These are phyloP conservation scores for Linnaemya tessellans DNA, from an alignment of 2,888 invertebrate genomes.

Conservation along the genomic window DNA sequence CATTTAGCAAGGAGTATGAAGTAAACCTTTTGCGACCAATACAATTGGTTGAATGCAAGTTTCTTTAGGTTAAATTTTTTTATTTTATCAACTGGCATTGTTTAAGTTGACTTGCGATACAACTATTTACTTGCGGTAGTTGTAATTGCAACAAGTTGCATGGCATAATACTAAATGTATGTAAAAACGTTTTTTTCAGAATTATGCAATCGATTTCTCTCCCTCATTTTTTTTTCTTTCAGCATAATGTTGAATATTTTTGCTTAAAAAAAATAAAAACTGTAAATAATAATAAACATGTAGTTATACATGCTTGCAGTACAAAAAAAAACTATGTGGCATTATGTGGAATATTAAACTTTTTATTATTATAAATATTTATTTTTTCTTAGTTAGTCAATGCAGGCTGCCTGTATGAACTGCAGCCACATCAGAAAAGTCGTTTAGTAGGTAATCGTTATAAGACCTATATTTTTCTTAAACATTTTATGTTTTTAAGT, in stretches of 20 bases:
- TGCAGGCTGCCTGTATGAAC: constrained; percentile 26
- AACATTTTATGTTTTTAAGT: constrained; percentile 30
- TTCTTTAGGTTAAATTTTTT: constrained; percentile 7
- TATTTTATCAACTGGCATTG: constrained; percentile 26
- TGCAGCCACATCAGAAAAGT: constrained; percentile 60
- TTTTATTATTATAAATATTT: constrained; percentile 16
- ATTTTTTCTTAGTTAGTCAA: constrained; percentile 13
- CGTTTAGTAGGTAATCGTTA: constrained; percentile 72
- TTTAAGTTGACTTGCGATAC: constrained; percentile 23
- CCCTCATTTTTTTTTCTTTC: constrained; percentile 8
- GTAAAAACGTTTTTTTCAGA: constrained; percentile 13
- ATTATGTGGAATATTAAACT: constrained; percentile 31
- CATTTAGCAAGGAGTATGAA: background rate
- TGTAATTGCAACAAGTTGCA: constrained; percentile 69
- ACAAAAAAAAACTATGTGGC: constrained; percentile 4
- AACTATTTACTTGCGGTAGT: constrained; percentile 43
- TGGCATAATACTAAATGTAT: constrained; percentile 16
- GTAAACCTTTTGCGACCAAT: constrained; percentile 13
- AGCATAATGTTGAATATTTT: constrained; percentile 36
- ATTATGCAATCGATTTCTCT: constrained; percentile 65
- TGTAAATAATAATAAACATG: constrained; percentile 58
- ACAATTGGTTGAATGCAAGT: constrained; percentile 37
- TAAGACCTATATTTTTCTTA: constrained; percentile 70
- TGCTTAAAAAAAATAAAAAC: constrained; percentile 22
- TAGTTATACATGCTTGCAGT: background rate